Base-by-base conservation (phyloP, 2,888 invertebrate species). In the Ochropleura leucogaster region DNA sequence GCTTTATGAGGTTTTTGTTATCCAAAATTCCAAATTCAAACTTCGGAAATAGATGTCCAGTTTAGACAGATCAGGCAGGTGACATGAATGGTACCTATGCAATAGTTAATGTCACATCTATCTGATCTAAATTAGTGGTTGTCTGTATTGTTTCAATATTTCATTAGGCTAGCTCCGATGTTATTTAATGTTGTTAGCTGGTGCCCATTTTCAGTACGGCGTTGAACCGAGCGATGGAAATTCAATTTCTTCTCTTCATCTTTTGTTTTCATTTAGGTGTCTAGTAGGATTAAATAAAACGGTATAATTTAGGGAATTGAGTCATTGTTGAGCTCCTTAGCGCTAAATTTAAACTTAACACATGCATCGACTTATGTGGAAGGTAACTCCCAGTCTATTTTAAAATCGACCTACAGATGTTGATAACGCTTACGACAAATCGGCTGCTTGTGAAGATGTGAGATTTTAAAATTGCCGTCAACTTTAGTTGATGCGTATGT, bases 51-150 rank as follows among this genome's bases (percentile, higher is more conserved):
- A 12, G 14, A 44, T 12, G 49, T 14, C 30, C 4, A 44, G 16
- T 44, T 57, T 44, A 57, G 12, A 30, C 42, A 49, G 16, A 72
- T 10, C 12, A n/a, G 42, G 30, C 66, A 65, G 20, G 20, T 65
- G 62, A 62, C 62, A 44, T 18, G 60, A 18, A 3, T 16, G 12
- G 16, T 51, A 16, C 9, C 1, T 44, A 51, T 9, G 9, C 51
- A 49, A 30, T 60, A 74, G 46, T 59, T 14, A 14, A n/a, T 62
- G 51, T 40, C 30, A 8, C n/a, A 18, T 7, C 20, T 73, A 49
- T 44, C 42, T 44, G 74, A 60, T 60, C 7, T 18, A 51, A 74
- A 60, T 74, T 60, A 30, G 8, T 3, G 60, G 30, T 46, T 42
- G 20, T 30, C 18, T 46, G 30, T 68, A 42, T 14, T 30, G 12